Percentiles rank a stretch among this genome's conserved stretches.
These are phyloP conservation scores for Drosophila neocordata DNA, from an alignment of 1,140 invertebrate species.

Conservation along the genomic window DNA sequence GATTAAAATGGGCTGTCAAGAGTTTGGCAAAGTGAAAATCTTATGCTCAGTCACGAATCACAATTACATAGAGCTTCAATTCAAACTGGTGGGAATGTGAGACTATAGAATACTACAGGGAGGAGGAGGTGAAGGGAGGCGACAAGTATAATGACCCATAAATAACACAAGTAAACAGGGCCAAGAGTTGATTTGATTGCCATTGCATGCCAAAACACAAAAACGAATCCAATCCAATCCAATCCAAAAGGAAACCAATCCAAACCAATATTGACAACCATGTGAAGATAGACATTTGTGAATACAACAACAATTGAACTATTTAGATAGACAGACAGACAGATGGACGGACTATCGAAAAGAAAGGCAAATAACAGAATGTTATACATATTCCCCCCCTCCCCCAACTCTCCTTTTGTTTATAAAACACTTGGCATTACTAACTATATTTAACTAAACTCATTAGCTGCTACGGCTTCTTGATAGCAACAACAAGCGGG, in stretches of 20 bases:
- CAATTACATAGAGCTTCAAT: slow-evolving; percentile 23
- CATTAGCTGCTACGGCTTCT: not conserved
- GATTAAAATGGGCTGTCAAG: slow-evolving; percentile 4
- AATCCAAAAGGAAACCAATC: too few relatives aligned
- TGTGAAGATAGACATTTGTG: slow-evolving; percentile 63
- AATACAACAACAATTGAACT: slow-evolving; percentile 33
- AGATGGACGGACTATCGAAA: not conserved
- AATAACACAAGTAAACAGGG: slow-evolving; percentile 33
- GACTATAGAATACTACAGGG: too few relatives aligned
- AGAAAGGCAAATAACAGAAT: slow-evolving; percentile 5
- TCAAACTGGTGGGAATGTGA: not conserved
- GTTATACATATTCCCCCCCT: not conserved
- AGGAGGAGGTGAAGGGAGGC: not conserved
- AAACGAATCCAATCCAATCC: slow-evolving; percentile 20
- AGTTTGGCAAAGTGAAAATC: slow-evolving; percentile 19
- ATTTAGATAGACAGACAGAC: not conserved
- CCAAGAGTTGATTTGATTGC: slow-evolving; percentile 18
- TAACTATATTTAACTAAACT: slow-evolving; percentile 7
- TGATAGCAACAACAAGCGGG: not conserved
- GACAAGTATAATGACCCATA: slow-evolving; percentile 22
- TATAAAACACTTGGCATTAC: not conserved
- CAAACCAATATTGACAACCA: slow-evolving; percentile 30
- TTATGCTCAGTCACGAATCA: slow-evolving; percentile 42
- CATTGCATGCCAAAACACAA: slow-evolving; percentile 20
- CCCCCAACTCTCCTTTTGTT: not conserved